These are phyloP conservation scores for Physella acuta DNA, from an alignment of 1,140 invertebrate species.

Conservation along the genomic window DNA sequence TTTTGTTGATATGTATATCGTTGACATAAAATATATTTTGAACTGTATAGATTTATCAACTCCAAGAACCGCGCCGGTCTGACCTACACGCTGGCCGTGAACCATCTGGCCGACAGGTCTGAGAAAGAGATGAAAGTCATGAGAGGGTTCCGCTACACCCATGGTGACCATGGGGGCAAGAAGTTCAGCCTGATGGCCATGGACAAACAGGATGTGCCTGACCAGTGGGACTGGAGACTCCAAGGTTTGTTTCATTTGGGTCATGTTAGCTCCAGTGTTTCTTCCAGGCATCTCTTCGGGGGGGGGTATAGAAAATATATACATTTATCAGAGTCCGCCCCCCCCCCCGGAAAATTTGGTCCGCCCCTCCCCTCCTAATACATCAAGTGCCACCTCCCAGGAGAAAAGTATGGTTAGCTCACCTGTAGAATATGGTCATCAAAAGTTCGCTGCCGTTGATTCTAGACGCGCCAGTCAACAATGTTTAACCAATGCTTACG, in stretches of 20 bases:
- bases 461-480: too few relatives aligned
- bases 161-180: slow-evolving; percentile 65
- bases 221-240: slow-evolving; percentile 83
- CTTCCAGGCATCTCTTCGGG: too few relatives aligned
- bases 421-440: neutral
- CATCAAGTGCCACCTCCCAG: too few relatives aligned
- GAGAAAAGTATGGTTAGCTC: slow-evolving; percentile 6
- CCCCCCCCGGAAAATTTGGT: too few relatives aligned
- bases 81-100: slow-evolving; percentile 76
- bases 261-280: too few relatives aligned
- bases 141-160: slow-evolving; percentile 71
- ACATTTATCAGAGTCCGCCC: too few relatives aligned
- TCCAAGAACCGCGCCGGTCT: slow-evolving; percentile 79
- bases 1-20: too few relatives aligned
- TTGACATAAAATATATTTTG: too few relatives aligned
- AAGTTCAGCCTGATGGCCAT: slow-evolving; percentile 67
- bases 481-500: too few relatives aligned
- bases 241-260: slow-evolving; percentile 65
- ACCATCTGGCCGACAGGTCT: slow-evolving; percentile 85
- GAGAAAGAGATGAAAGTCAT: slow-evolving; percentile 78
- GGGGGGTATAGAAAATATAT: too few relatives aligned
- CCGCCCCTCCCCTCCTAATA: too few relatives aligned
- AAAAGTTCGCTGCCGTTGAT: too few relatives aligned
- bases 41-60: slow-evolving; percentile 75
- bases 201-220: slow-evolving; percentile 37